Percentiles rank a stretch among this genome's conserved stretches.
Evolutionary conservation across 2,113 vertebrate genomes (phyloP).

Genomic region (Chloropsis cyanopogon): DNA sequence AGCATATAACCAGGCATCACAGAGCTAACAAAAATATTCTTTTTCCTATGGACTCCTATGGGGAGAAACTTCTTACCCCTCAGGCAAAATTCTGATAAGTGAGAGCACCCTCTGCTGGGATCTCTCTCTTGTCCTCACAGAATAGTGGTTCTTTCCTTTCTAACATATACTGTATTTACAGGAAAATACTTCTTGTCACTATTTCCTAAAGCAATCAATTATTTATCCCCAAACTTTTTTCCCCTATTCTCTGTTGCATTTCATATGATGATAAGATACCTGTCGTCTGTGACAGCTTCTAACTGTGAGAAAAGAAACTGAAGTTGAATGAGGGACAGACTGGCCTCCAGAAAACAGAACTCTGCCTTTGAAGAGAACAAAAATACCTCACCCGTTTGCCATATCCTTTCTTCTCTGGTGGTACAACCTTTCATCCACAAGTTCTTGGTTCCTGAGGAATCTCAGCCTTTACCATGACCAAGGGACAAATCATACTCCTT

Average conservation of each 20-base stretch:
- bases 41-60: background rate
- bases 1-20: background rate
- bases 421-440: background rate
- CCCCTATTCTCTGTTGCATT: background rate
- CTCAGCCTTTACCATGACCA: background rate
- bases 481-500: background rate
- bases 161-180: background rate
- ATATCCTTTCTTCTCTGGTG: background rate
- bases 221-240: constrained; percentile 7
- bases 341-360: background rate
- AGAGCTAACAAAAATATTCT: background rate
- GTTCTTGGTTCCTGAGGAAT: background rate
- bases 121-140: background rate
- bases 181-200: background rate
- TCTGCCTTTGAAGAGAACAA: background rate
- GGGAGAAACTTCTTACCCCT: background rate
- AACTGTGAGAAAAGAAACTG: constrained; percentile 1
- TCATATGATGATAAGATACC: background rate
- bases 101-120: background rate
- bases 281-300: background rate
- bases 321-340: background rate
- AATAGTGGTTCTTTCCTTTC: background rate
- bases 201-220: constrained; percentile 30
- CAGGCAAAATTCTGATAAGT: background rate
- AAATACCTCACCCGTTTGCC: background rate